A percentile compares a stretch with the other conserved stretches of the same genome.
Evolutionary conservation across 2,797 vertebrate genomes (phyloP).

Genomic region (Leuciscus waleckii): DNA sequence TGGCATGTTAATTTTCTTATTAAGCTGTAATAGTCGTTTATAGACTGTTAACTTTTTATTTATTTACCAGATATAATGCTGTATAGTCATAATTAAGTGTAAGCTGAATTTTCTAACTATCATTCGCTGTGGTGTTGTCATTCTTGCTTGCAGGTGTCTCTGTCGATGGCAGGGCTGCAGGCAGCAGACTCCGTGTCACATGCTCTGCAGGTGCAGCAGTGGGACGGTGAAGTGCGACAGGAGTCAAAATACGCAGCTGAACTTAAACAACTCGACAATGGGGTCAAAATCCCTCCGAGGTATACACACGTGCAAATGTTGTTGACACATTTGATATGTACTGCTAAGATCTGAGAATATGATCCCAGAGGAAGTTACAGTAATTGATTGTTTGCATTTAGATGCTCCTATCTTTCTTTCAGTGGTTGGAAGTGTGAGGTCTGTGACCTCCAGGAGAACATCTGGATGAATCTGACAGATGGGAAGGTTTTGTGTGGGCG

Average conservation of each 20-base stretch:
- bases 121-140: neutral
- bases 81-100: neutral
- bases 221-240: conserved; percentile 96
- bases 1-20: neutral
- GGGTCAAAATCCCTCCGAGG: conserved; percentile 95
- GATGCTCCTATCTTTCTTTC: neutral
- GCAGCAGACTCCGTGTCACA: conserved; percentile 95
- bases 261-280: conserved; percentile 94
- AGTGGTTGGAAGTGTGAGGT: conserved; percentile 97
- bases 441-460: conserved; percentile 95
- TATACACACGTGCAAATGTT: conserved; percentile 57
- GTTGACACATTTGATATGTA: neutral
- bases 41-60: neutral
- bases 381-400: neutral
- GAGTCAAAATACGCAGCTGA: conserved; percentile 91
- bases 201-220: conserved; percentile 94
- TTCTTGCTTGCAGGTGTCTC: conserved; percentile 83
- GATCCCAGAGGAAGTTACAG: neutral
- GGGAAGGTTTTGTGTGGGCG: conserved; percentile 95
- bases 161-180: conserved; percentile 90
- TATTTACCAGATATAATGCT: neutral
- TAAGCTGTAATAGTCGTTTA: neutral
- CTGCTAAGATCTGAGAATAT: neutral
- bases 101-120: too few species aligned
- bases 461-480: conserved; percentile 98